These are phyloP conservation scores for Brachynemurus nebulosus DNA, from an alignment of 2,888 invertebrate species.

Conservation along the genomic window DNA sequence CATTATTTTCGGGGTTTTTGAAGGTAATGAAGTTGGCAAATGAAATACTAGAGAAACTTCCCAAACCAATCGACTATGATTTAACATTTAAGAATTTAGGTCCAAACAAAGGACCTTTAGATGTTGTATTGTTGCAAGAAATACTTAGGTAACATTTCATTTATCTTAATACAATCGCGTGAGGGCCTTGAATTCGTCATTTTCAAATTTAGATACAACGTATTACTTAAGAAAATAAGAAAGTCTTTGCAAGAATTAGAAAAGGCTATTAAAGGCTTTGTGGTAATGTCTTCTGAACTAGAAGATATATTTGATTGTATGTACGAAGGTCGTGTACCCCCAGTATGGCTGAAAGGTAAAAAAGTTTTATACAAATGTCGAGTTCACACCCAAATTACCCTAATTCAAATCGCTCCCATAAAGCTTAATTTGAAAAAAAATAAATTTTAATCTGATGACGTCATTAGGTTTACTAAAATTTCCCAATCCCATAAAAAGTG, in stretches of 20 bases:
- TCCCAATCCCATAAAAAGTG: too few relatives aligned
- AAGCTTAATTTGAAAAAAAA: too few relatives aligned
- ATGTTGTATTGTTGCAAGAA: conserved; percentile 77
- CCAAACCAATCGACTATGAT: conserved; percentile 61
- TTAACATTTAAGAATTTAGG: conserved; percentile 62
- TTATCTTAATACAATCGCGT: too few relatives aligned
- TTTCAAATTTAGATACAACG: conserved; percentile 45
- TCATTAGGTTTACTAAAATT: too few relatives aligned
- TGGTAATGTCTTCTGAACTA: conserved; percentile 73
- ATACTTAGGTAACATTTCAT: conserved; percentile 28
- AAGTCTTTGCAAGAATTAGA: conserved; percentile 50
- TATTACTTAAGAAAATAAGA: conserved; percentile 39
- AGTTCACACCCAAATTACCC: too few relatives aligned
- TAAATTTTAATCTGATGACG: too few relatives aligned
- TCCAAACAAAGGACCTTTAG: conserved; percentile 57
- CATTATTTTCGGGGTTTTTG: conserved; percentile 11
- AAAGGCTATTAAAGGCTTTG: conserved; percentile 70
- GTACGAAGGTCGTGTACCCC: conserved; percentile 65
- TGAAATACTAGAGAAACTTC: conserved; percentile 61
- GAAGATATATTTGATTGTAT: conserved; percentile 71
- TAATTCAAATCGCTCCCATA: too few relatives aligned
- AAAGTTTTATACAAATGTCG: neutral
- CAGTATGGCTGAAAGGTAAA: conserved; percentile 51
- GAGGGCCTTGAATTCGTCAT: neutral
- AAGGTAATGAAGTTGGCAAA: conserved; percentile 49